phyloP scores from a whole-genome alignment of 2,888 invertebrate species.

The Pelosia muscerda region DNA sequence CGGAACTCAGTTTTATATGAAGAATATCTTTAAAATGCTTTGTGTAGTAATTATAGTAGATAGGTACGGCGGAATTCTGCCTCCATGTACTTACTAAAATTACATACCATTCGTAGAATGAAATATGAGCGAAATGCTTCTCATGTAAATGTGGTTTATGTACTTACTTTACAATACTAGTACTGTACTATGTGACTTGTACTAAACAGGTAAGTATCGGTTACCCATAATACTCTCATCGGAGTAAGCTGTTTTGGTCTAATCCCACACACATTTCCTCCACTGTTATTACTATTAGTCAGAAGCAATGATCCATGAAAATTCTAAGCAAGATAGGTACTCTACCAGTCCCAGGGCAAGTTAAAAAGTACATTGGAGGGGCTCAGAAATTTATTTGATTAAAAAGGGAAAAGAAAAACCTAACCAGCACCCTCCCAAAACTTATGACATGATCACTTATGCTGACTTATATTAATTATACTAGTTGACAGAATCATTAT shows the following conservation, averaged over 20 bases:
- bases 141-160: not conserved
- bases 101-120: slow-evolving; percentile 34
- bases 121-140: slow-evolving; percentile 30
- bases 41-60: slow-evolving; percentile 50
- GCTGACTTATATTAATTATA: too few relatives aligned
- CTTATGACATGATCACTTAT: too few relatives aligned
- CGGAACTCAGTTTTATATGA: slow-evolving; percentile 69
- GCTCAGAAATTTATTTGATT: too few relatives aligned
- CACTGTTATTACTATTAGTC: not conserved
- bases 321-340: too few relatives aligned
- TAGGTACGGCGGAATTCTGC: slow-evolving; percentile 20
- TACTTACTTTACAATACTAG: not conserved
- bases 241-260: not conserved
- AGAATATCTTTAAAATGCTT: slow-evolving; percentile 65
- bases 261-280: slow-evolving; percentile 8
- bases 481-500: too few relatives aligned
- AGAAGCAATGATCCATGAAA: too few relatives aligned
- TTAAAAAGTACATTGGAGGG: too few relatives aligned
- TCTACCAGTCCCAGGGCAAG: too few relatives aligned
- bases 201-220: not conserved
- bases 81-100: slow-evolving; percentile 38
- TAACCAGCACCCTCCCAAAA: too few relatives aligned
- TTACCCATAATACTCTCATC: not conserved
- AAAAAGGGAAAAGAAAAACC: too few relatives aligned
- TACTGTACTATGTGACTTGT: not conserved